Evolutionary conservation across 2,797 vertebrate genomes (phyloP), one percentile per base, ranked within the genome.

Genomic region (Prionace glauca): DNA sequence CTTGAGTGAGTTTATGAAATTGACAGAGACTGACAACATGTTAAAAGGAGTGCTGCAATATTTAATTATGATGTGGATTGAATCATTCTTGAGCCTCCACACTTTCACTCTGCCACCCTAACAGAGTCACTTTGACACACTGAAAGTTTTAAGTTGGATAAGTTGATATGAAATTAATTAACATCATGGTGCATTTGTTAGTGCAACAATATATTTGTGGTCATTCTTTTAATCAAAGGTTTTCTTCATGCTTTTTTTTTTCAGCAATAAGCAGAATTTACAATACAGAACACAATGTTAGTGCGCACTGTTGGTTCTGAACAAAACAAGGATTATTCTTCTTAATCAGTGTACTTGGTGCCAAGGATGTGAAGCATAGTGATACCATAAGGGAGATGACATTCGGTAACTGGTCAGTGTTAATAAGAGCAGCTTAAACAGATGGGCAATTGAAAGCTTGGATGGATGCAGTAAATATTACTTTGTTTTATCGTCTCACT

Each of bases 361-460:
- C 62, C 11, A 36, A 92, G 65, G 62, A 92, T 92, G 90, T 65
- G n/a, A 92, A 92, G 18, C 90, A 92, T 69, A 36, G n/a, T 92
- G n/a, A 67, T 24, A 18, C n/a, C 90, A n/a, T 69, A 11, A 92
- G 62, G 90, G 90, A 92, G n/a, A 8, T 69, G 62, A 12, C 65
- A 92, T 69, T 92, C 41, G 20, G 62, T 67, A 92, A 67, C 90
- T 69, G 62, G 62, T 69, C 22, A 20, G 32, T 69, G 65, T 92
- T 92, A 90, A 41, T 41, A 41, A 92, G 62, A 69, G 22, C 20
- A 92, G 8, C 60, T 90, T n/a, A 41, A 56, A 36, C 90, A 92
- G 62, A 92, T 69, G 90, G 90, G 62, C n/a, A 92, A 41, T 41
- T 41, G 18, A 36, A 56, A 24, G 65, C 62, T 69, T 92, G 62